Evolutionary conservation across 2,888 invertebrate genomes (phyloP), one percentile per base, ranked within the genome.

Genomic region (Alitta virens): DNA sequence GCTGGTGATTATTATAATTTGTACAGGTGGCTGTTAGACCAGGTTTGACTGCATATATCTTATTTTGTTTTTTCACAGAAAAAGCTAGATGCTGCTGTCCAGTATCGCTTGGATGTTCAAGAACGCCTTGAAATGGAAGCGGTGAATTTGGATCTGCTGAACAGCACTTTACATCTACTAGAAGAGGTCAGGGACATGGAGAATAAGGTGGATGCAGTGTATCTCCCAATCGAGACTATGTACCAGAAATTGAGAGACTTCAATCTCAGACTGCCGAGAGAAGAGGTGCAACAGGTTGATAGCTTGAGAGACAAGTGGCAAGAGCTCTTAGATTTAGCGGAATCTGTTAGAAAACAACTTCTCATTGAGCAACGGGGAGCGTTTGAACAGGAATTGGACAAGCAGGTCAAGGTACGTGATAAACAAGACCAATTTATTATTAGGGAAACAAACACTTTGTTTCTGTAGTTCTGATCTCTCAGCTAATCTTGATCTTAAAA

Each of bases 101-200:
- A 71, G 50, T 80, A 80, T 68, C 72, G 80, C 51, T 67, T 66
- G 24, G 74, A 75, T 64, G 80, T 82, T 12, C 68, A 72, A 52
- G 72, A 74, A 52, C 68, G 79, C 12, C 72, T 82, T 26, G 76
- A 79, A 63, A 69, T 76, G 50, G 70, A 74, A 58, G 80, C 81
- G n/a, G 71, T 73, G 57, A 78, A 77, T 3, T 69, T 82, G 46
- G 81, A 81, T 62, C 79, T 81, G 65, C 72, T 82, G n/a, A 80
- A 82, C 71, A 77, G 76, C 64, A 75, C 80, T 9, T 69, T 82
- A 25, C 75, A 77, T 46, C 69, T 82, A 2, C 72, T 82, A 40
- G 82, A 82, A 65, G 81, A 82, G 63, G 69, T 82, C n/a, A 56
- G 75, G 42, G 81, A 82, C 68, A 80, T 80, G 79, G 81, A 82